A percentile compares a stretch with the other conserved stretches of the same genome.
These are phyloP conservation scores for Pterocles orientalis DNA, from an alignment of 2,113 vertebrate genomes.

Conservation along the genomic window DNA sequence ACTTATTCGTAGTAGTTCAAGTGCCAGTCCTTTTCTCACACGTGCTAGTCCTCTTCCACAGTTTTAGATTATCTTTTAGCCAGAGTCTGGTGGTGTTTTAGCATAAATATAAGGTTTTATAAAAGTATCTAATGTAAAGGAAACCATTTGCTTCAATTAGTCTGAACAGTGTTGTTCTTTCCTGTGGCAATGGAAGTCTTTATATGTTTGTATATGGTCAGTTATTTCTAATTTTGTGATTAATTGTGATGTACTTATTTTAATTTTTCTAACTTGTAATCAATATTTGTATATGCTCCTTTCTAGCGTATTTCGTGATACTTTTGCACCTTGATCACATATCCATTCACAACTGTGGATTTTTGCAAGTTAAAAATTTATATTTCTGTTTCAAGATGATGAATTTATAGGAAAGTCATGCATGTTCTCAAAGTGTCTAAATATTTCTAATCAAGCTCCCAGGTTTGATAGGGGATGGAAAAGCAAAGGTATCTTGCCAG, in stretches of 20 bases:
- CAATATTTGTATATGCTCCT: neutral
- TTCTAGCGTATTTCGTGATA: neutral
- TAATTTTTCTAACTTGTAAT: neutral
- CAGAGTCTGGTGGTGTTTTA: neutral
- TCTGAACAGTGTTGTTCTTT: neutral
- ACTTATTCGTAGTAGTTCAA: neutral
- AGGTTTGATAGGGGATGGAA: neutral
- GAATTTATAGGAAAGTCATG: neutral
- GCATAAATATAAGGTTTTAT: neutral
- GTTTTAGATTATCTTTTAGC: neutral
- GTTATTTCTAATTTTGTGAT: neutral
- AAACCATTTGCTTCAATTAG: neutral
- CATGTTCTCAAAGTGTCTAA: neutral
- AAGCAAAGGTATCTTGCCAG: neutral
- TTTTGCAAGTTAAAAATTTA: neutral
- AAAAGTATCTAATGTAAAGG: neutral
- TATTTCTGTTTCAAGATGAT: neutral
- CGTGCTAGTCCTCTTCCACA: neutral
- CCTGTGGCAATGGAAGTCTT: neutral
- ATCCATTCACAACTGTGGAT: neutral
- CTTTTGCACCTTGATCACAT: neutral
- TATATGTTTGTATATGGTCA: neutral
- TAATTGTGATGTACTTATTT: neutral
- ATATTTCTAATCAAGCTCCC: neutral
- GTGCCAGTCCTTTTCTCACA: neutral